Evolutionary conservation across 2,113 vertebrate genomes (phyloP), one percentile per base, ranked within the genome.

Genomic region (Zapus hudsonius): DNA sequence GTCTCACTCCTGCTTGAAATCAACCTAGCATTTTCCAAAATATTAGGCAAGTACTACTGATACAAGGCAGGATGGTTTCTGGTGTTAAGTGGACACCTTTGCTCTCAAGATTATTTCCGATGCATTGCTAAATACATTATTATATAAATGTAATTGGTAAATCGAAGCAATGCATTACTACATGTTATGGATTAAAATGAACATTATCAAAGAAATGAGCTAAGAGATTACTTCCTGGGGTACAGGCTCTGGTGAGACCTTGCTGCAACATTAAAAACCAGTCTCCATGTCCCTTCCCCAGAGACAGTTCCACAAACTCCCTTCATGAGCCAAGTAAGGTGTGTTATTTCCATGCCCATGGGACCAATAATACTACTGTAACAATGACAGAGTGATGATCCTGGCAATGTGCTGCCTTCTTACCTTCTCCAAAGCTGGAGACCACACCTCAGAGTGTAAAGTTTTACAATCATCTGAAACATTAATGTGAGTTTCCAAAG

Each of bases 401-500:
- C 2, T 23, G 4, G 52, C 36, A 42, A 6, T 2, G 1, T 42
- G n/a, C 36, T 40, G 9, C 22, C 23, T 36, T 80, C 88, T 79
- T 80, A n/a, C 74, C 72, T 38, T 80, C 16, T 15, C 25, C 8
- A 27, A 40, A 69, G 13, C 44, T 23, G 70, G 55, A 29, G 38
- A 9, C 44, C 22, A 31, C 47, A 19, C 12, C 12, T 23, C 6
- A 12, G 17, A 63, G 70, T 74, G 12, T 61, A 84, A 64, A 89
- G 57, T 31, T 40, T 4, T 17, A 5, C 12, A 17, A 52, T 59
- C 55, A 59, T 59, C 52, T 44, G 80, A 93, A 86, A 82, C 23
- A 7, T 75, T 82, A 78, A 52, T 74, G 69, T 7, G 44, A 12
- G 70, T 91, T 67, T 96, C 86, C n/a, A 38, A 87, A 92, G 72